Evolutionary conservation across 2,888 invertebrate species (phyloP).

Genomic region (Ditula angustiorana): DNA sequence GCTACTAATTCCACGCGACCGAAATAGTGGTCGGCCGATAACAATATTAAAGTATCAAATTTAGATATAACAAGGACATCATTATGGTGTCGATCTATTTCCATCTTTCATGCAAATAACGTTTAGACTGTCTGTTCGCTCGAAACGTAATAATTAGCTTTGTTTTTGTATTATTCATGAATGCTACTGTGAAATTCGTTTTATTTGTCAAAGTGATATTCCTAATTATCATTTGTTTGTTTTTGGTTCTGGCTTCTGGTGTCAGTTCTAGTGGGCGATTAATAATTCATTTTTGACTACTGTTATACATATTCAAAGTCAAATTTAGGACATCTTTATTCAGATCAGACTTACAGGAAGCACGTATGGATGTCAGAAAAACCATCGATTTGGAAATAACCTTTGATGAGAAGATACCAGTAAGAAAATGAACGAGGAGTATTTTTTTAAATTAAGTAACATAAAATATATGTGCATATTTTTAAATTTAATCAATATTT

Average conservation of each 20-base stretch:
- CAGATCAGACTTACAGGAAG: no score
- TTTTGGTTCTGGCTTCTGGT: conserved; percentile 24
- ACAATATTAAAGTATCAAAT: no score
- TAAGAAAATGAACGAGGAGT: no score
- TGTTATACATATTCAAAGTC: background rate
- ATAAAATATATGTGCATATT: no score
- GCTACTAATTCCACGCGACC: no score
- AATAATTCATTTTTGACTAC: conserved; percentile 16
- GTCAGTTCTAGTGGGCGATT: conserved; percentile 17
- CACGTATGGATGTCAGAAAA: no score
- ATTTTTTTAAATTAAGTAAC: no score
- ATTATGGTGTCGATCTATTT: background rate
- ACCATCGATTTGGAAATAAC: no score
- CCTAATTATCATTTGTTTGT: conserved; percentile 30
- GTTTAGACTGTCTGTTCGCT: background rate
- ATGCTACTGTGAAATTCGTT: conserved; percentile 50
- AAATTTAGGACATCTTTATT: background rate
- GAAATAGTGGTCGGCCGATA: no score
- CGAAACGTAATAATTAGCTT: conserved; percentile 37
- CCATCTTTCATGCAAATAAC: background rate
- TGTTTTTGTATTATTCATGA: conserved; percentile 47
- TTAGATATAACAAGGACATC: no score
- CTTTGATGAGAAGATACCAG: no score
- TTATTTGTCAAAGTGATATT: conserved; percentile 20
- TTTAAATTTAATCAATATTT: no score